Conservation (phyloP, 2,888 invertebrate species). For the Drosophila incognita region DNA sequence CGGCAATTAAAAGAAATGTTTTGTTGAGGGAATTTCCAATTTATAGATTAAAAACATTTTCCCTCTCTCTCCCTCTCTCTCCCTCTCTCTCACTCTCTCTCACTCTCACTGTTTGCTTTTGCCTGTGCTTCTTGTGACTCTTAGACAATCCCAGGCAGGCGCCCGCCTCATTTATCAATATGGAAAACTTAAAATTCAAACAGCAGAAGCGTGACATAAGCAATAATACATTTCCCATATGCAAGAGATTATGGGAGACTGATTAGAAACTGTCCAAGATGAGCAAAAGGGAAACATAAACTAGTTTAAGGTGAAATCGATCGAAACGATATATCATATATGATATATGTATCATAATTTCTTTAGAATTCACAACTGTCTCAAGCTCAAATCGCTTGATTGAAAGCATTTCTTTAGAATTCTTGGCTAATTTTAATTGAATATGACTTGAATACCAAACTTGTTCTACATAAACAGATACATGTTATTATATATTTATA, state of each 20-base stretch:
- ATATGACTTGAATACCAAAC: no score
- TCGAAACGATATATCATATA: neutral
- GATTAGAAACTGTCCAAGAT: neutral
- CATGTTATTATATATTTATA: neutral
- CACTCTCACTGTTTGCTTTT: neutral
- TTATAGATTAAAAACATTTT: conserved; percentile 69
- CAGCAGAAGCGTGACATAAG: conserved; percentile 7
- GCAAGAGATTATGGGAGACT: neutral
- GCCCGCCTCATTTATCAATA: conserved; percentile 34
- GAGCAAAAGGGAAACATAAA: neutral
- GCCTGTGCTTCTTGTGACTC: neutral
- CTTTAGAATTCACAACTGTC: neutral
- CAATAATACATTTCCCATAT: neutral
- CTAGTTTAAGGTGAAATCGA: neutral
- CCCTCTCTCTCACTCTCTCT: neutral
- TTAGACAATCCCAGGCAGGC: conserved; percentile 14
- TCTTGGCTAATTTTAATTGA: neutral
- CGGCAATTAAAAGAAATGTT: conserved; percentile 70
- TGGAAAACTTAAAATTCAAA: conserved; percentile 33
- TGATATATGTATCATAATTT: neutral
- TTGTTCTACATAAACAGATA: no score
- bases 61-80: neutral
- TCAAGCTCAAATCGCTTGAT: neutral
- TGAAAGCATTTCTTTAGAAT: neutral
- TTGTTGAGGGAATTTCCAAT: conserved; percentile 69